These are phyloP conservation scores for Nasonovia ribisnigri DNA, from an alignment of 2,888 invertebrate species.

Conservation along the genomic window DNA sequence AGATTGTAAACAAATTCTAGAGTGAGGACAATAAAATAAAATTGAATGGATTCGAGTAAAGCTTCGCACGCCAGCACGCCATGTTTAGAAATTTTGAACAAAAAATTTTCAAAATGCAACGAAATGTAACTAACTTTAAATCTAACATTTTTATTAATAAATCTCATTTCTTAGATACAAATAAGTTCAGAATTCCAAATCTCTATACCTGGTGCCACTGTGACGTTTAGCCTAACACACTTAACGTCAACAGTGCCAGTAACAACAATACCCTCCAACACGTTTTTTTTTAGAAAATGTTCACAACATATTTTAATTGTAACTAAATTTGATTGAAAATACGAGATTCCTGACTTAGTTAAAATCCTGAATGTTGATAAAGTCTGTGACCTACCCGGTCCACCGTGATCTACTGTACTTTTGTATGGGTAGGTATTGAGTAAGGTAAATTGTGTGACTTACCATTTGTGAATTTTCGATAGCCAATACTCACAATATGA, in stretches of 20 bases:
- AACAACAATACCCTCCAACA: too few relatives aligned
- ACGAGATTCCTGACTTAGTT: not conserved
- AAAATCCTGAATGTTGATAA: not conserved
- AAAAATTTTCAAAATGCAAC: too few relatives aligned
- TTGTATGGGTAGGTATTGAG: not conserved
- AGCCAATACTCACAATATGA: not conserved
- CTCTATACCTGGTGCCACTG: too few relatives aligned
- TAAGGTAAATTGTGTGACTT: not conserved
- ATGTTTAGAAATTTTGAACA: not conserved
- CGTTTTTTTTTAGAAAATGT: too few relatives aligned
- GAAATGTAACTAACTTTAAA: too few relatives aligned
- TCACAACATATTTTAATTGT: too few relatives aligned
- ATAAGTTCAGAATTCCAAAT: too few relatives aligned
- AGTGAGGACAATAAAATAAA: not conserved
- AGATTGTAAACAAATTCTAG: not conserved
- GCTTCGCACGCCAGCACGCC: not conserved
- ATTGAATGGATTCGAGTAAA: not conserved
- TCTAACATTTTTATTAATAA: too few relatives aligned
- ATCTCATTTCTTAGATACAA: too few relatives aligned
- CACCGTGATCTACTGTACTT: not conserved
- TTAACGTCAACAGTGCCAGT: too few relatives aligned
- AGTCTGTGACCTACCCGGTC: not conserved
- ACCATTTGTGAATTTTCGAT: not conserved
- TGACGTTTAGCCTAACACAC: too few relatives aligned
- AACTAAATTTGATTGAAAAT: too few relatives aligned